Evolutionary conservation across 2,113 vertebrate species (phyloP).

Genomic region (Opisthocomus hoazin): DNA sequence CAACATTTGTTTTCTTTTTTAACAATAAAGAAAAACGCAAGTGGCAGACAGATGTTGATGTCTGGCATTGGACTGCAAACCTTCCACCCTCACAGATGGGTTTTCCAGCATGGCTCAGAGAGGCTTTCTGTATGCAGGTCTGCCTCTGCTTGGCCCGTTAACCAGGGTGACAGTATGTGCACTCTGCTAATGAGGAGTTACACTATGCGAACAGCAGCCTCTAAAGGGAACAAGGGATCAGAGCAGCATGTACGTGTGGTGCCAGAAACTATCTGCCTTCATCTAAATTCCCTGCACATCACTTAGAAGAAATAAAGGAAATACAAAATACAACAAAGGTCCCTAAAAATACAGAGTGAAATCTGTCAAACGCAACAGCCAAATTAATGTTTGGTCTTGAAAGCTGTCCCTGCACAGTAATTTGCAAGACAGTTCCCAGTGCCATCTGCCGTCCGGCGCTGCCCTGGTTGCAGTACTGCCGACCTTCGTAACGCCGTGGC

Average conservation of each 20-base stretch:
- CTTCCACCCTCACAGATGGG: not conserved
- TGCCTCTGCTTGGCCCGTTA: not conserved
- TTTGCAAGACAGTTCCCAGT: not conserved
- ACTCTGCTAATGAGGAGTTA: not conserved
- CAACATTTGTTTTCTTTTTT: not conserved
- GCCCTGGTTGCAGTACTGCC: not conserved
- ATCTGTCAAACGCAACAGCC: not conserved
- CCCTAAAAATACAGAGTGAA: not conserved
- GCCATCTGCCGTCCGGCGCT: not conserved
- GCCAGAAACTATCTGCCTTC: not conserved
- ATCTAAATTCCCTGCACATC: not conserved
- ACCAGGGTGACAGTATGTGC: not conserved
- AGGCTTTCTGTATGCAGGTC: not conserved
- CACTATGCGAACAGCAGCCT: not conserved
- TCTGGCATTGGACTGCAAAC: not conserved
- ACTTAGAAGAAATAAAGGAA: not conserved
- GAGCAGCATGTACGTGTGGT: not conserved
- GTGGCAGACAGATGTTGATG: not conserved
- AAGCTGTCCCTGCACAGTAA: not conserved
- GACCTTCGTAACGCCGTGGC: accelerated
- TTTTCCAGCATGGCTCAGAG: not conserved
- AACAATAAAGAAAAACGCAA: not conserved
- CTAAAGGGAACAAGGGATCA: not conserved
- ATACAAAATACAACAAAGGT: not conserved
- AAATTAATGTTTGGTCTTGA: not conserved